These are phyloP conservation scores for Neopipo cinnamomea DNA, from an alignment of 2,113 vertebrate species.

Conservation along the genomic window DNA sequence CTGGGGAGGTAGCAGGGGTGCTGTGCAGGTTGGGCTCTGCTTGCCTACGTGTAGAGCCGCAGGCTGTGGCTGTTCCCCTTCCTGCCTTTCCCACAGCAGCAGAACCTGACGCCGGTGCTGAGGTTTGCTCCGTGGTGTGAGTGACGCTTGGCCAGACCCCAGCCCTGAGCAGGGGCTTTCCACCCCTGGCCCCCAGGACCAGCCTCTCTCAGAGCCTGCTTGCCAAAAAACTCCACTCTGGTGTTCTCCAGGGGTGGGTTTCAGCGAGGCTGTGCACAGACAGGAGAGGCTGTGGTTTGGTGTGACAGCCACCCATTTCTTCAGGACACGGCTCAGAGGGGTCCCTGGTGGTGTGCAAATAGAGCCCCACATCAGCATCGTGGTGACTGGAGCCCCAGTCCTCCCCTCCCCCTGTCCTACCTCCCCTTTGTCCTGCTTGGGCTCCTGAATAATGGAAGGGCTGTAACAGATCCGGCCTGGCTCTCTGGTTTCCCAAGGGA, in stretches of 20 bases:
- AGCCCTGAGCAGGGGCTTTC: not conserved
- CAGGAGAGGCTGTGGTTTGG: not conserved
- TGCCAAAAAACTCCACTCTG: not conserved
- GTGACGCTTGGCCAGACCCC: not conserved
- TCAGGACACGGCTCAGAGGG: fast-evolving
- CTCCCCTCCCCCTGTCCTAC: not conserved
- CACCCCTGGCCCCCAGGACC: not conserved
- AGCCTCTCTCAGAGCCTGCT: not conserved
- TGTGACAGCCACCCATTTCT: fast-evolving
- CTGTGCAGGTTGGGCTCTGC: not conserved
- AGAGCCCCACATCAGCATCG: not conserved
- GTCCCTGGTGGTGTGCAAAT: not conserved
- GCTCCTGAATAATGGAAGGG: constrained; percentile 27
- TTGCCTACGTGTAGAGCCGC: not conserved
- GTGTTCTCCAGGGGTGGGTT: not conserved
- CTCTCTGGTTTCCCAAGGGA: not conserved
- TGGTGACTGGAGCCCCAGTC: fast-evolving
- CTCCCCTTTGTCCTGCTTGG: not conserved
- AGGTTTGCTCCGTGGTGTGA: not conserved
- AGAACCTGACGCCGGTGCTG: fast-evolving
- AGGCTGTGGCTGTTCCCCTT: not conserved
- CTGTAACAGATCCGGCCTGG: not conserved
- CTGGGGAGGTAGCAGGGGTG: not conserved
- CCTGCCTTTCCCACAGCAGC: not conserved
- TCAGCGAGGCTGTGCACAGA: not conserved